Evolutionary conservation across 1,140 invertebrate genomes (phyloP), one percentile per base, ranked within the genome.

Genomic region (Polyergus mexicanus): DNA sequence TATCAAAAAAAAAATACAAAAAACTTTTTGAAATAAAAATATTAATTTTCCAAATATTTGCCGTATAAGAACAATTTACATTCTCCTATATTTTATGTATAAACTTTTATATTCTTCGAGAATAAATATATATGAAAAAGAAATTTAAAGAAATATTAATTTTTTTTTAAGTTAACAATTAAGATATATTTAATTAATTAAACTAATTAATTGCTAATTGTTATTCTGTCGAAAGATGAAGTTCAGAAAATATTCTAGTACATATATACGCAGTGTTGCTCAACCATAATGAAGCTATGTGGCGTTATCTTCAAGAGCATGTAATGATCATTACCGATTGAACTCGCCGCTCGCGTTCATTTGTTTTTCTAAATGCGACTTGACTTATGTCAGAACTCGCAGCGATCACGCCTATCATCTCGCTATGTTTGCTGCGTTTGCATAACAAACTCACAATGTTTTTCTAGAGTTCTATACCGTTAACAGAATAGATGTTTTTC

Each of bases 381-480:
- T 25, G 38, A 44, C 66, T 72, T 60, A 32, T 47, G 16, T 25
- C 22, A 69, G 25, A 65, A 5, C 32, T 44, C n/a, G 38, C 41
- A 25, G 13, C 4, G 60, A 25, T n/a, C 47, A 11, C 25, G 4
- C 22, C 3, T 19, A 35, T 81, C 60, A 72, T 71, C 65, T 71
- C 35, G 41, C 47, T 19, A 22, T 13, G 16, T 32, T n/a, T 44
- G 63, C 25, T 44, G 44, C 58, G 28, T 19, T 51, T 5, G 22
- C 28, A 56, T 69, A 69, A 47, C 44, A 80, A 80, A 69, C 3
- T 68, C 32, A 11, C 25, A 60, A 47, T 13, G 2, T 54, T 81
- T 94, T 95, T 97, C 97, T 97, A 97, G 90, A 97, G 97, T 94
- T 98, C 97, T 41, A 97, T 97, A 84, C 97, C 96, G 84, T 96